Percentiles rank a stretch among this genome's conserved stretches.
These are phyloP conservation scores for Echinarachnius parma DNA, from an alignment of 53 echinoderm and acorn worm genomes.

Conservation along the genomic window DNA sequence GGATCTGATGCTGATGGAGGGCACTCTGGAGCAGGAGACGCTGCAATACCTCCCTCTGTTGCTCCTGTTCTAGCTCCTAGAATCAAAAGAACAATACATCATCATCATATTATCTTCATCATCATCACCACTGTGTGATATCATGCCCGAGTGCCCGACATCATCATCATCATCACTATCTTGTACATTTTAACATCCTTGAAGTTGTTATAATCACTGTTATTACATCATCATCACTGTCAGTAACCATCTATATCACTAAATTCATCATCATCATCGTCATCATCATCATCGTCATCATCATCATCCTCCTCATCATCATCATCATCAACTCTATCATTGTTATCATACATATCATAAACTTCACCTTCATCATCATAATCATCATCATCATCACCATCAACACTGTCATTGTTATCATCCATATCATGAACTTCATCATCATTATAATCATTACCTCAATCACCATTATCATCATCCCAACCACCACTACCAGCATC, in stretches of 20 bases:
- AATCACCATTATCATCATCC: no score
- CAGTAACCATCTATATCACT: neutral
- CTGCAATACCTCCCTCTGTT: slow-evolving; percentile 77
- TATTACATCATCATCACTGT: neutral
- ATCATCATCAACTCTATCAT: neutral
- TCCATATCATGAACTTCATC: neutral
- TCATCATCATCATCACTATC: neutral
- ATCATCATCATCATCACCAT: neutral
- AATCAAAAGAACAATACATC: no score
- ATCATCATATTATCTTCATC: no score
- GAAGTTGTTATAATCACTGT: no score
- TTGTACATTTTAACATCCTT: neutral
- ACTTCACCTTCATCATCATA: neutral
- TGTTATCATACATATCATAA: no score
- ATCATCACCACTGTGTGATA: no score
- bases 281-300: neutral
- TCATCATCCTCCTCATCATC: neutral
- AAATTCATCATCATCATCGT: neutral
- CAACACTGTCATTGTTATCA: neutral
- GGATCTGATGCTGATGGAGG: slow-evolving; percentile 73
- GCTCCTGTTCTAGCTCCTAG: slow-evolving; percentile 59
- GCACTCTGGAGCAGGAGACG: slow-evolving; percentile 85
- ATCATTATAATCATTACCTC: neutral
- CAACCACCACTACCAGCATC: no score
- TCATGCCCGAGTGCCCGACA: no score